Evolutionary conservation across 2,113 vertebrate genomes (phyloP), one percentile per base, ranked within the genome.

Genomic region (Ginglymostoma cirratum): DNA sequence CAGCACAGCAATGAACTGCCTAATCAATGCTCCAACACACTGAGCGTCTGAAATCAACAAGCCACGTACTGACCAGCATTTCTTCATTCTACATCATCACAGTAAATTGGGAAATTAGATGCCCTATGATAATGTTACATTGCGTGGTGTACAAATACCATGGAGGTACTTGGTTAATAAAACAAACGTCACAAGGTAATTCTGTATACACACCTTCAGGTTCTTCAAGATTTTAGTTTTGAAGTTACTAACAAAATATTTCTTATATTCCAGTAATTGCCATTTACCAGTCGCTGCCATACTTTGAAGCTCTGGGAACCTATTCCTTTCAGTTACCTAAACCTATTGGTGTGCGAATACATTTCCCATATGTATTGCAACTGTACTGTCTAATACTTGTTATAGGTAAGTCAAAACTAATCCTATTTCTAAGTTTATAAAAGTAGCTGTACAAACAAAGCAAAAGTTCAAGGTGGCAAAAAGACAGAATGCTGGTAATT

Each of bases 221-320:
- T 65, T 66, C 89, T 24, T 30, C 66, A 95, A 34, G 17, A 5
- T 69, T 69, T 67, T 38, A 65, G 15, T 93, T n/a, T 76, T 95
- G 10, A 19, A 45, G 8, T 72, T 95, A 72, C 42, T 95, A 48
- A 95, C 66, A 48, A 34, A 48, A 42, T 95, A 34, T 86, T 69
- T 95, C 55, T 96, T 95, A 96, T 95, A 92, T n/a, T 96, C 96
- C 97, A 99, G 99, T 97, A 96, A 97, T 98, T 96, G 98, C 98
- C 15, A 96, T 99, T 95, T 98, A 97, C 96, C 97, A 98, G 96
- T 98, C 98, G 0, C 96, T 99, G 96, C 98, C 97, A 14, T 98
- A 98, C 96, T 97, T 98, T 93, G 98, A 98, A 97, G 97, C 97
- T 15, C 96, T 97, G 85, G 97, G 97, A 78, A 97, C 97, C 4